Percentiles rank a stretch among this genome's conserved stretches.
phyloP scores from a whole-genome alignment of 2,797 vertebrate species.

The Rhodeus uyekii region DNA sequence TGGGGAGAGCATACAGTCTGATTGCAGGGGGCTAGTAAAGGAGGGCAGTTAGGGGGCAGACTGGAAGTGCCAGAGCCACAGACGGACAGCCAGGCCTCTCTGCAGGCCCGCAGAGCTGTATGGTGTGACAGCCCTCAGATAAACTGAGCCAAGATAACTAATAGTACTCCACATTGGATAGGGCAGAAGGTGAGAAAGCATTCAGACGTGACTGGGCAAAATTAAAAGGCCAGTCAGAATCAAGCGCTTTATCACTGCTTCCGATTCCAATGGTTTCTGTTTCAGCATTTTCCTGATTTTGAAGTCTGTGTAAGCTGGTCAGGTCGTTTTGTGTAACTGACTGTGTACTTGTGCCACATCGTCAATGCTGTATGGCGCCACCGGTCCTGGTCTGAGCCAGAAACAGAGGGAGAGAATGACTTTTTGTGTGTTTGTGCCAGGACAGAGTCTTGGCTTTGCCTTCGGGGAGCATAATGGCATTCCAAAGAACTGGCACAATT shows the following conservation, averaged over 20 bases:
- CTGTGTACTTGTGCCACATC: slow-evolving; percentile 18
- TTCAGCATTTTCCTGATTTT: background rate
- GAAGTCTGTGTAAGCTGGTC: background rate
- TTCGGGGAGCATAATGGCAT: slow-evolving; percentile 50
- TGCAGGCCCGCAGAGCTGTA: slow-evolving; percentile 18
- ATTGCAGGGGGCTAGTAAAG: slow-evolving; percentile 8
- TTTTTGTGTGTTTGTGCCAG: slow-evolving; percentile 43
- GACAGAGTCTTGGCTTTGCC: slow-evolving; percentile 41
- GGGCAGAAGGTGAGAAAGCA: background rate
- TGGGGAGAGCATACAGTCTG: slow-evolving; percentile 13
- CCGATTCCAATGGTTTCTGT: background rate
- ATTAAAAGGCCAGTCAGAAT: background rate
- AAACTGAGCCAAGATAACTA: slow-evolving; percentile 20
- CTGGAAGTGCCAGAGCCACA: slow-evolving; percentile 34
- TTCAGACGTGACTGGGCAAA: background rate
- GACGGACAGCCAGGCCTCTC: slow-evolving; percentile 25
- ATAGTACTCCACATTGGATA: background rate
- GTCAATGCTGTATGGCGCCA: slow-evolving; percentile 40
- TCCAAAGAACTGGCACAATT: slow-evolving; percentile 46
- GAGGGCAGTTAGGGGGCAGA: slow-evolving; percentile 30
- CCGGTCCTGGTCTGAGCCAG: slow-evolving; percentile 7
- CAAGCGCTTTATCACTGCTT: background rate
- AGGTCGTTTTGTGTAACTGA: slow-evolving; percentile 6
- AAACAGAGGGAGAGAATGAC: slow-evolving; percentile 20
- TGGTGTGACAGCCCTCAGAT: slow-evolving; percentile 15